Evolutionary conservation across 2,888 invertebrate genomes (phyloP).

Genomic region (Oligia fasciuncula): DNA sequence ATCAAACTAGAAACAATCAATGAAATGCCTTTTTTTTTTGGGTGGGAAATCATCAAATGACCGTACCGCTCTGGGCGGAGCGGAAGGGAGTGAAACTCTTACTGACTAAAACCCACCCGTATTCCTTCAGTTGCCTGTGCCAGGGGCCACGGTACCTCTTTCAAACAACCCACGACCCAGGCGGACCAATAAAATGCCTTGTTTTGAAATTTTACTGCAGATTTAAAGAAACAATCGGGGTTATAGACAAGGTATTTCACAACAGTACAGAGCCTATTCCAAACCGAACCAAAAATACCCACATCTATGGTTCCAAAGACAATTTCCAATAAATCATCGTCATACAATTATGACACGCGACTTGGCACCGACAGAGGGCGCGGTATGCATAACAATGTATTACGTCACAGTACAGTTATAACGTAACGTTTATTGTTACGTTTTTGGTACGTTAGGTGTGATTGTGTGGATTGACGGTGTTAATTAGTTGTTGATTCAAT

Average conservation of each 20-base stretch:
- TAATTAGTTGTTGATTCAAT: not conserved
- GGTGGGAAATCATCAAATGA: no score
- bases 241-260: not conserved
- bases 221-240: not conserved
- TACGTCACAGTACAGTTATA: slow-evolving; percentile 64
- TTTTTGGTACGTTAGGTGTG: slow-evolving; percentile 39
- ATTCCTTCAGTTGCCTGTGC: no score
- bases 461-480: not conserved
- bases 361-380: slow-evolving; percentile 44
- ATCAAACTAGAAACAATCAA: not conserved
- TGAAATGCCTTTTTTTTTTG: not conserved
- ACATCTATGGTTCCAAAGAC: slow-evolving; percentile 21
- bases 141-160: no score
- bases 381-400: slow-evolving; percentile 57
- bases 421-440: slow-evolving; percentile 62
- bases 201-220: not conserved
- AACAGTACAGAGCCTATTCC: slow-evolving; percentile 6
- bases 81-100: no score
- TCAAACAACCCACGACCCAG: no score
- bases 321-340: slow-evolving; percentile 53
- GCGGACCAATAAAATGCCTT: not conserved
- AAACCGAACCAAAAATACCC: not conserved
- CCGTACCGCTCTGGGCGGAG: no score
- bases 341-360: slow-evolving; percentile 57
- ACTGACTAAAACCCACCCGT: no score